phyloP scores from a whole-genome alignment of 1,140 invertebrate genomes.

The Drosophila takahashii region DNA sequence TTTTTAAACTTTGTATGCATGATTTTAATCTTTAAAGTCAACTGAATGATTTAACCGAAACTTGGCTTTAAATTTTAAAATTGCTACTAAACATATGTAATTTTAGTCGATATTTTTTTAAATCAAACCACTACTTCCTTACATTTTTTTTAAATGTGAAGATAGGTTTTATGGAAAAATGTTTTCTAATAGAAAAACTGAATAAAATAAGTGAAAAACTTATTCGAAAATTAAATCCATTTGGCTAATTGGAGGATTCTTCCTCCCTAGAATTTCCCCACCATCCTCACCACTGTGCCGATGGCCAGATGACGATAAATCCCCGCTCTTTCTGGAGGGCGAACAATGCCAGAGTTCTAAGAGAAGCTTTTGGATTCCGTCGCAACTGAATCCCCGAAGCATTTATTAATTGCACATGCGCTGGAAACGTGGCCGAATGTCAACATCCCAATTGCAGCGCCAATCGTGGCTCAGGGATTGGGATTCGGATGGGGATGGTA shows the following conservation, averaged over 20 bases:
- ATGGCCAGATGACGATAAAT: constrained; percentile 64
- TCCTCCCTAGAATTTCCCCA: not conserved
- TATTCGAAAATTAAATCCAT: not conserved
- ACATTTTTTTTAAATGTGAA: too few species aligned
- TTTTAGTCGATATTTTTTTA: too few species aligned
- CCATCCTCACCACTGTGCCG: constrained; percentile 38
- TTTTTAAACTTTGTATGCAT: too few species aligned
- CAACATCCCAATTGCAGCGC: constrained; percentile 41
- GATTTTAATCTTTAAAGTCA: too few species aligned
- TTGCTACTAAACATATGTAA: too few species aligned
- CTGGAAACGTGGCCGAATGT: constrained; percentile 66
- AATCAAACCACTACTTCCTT: too few species aligned
- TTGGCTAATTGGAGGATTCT: not conserved
- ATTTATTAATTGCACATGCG: constrained; percentile 83
- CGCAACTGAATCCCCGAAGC: constrained; percentile 49
- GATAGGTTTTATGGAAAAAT: too few species aligned
- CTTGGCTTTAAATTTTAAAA: too few species aligned
- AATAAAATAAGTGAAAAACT: too few species aligned
- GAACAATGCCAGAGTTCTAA: constrained; percentile 57
- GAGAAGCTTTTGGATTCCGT: constrained; percentile 24
- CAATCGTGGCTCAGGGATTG: constrained; percentile 23
- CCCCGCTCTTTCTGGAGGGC: constrained; percentile 18
- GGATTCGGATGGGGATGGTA: constrained; percentile 1
- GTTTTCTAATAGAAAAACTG: not conserved
- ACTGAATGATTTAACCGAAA: too few species aligned